These are phyloP conservation scores for Synanthedon andrenaeformis DNA, from an alignment of 2,888 invertebrate genomes.

Conservation along the genomic window DNA sequence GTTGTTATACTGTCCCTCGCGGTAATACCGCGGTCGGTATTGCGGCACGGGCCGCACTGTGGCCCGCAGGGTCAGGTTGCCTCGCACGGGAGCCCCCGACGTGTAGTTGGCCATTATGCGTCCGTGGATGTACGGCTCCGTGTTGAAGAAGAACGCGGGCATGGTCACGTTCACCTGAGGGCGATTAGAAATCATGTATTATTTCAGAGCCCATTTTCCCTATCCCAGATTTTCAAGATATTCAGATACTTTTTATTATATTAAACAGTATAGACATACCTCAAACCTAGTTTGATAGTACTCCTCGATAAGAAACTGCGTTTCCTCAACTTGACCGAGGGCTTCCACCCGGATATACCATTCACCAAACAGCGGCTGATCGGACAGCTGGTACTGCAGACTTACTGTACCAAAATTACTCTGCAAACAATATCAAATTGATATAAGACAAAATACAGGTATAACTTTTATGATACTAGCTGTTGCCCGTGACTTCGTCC, in stretches of 20 bases:
- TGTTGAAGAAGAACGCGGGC: constrained; percentile 93
- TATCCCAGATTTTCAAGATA: no score
- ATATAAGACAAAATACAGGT: background rate
- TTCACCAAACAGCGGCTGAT: constrained; percentile 92
- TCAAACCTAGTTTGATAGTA: constrained; percentile 96
- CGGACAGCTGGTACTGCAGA: constrained; percentile 88
- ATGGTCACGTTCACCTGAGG: constrained; percentile 90
- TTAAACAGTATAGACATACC: constrained; percentile 38
- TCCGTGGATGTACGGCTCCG: constrained; percentile 86
- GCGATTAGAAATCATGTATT: background rate
- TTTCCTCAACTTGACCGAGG: constrained; percentile 88
- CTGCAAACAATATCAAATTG: constrained; percentile 29
- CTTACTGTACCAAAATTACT: constrained; percentile 95
- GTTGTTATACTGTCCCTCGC: constrained; percentile 63
- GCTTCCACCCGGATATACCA: constrained; percentile 93
- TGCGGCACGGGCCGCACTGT: constrained; percentile 78
- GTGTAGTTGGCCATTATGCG: constrained; percentile 95
- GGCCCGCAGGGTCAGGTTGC: constrained; percentile 89
- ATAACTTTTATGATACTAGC: background rate
- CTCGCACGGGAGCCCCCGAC: constrained; percentile 89
- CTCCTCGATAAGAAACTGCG: constrained; percentile 90
- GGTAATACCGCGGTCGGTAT: constrained; percentile 58
- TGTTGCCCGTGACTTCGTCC: background rate
- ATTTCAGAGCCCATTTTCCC: background rate
- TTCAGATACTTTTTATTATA: no score